phyloP scores from a whole-genome alignment of 2,113 vertebrate genomes.

The Seriola aureovittata region DNA sequence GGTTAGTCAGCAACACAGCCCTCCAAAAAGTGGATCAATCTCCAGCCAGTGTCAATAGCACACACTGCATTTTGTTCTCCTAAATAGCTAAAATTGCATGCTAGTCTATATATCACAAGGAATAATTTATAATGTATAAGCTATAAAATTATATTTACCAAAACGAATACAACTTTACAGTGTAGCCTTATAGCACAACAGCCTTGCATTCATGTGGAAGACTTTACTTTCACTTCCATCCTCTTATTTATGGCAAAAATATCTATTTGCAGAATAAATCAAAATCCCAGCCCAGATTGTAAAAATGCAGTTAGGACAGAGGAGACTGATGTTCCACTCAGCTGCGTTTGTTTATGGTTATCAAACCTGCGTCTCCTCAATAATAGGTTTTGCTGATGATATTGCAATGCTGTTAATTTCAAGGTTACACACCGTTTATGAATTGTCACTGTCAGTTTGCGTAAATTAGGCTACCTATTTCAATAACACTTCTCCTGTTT shows the following conservation, averaged over 20 bases:
- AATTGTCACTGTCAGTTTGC: background rate
- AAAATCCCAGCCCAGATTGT: background rate
- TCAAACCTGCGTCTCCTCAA: background rate
- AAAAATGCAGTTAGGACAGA: background rate
- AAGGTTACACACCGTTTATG: background rate
- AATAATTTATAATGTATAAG: too few relatives aligned
- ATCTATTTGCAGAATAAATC: slow-evolving; percentile 7
- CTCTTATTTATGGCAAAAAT: background rate
- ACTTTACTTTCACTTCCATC: background rate
- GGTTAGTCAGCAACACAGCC: background rate
- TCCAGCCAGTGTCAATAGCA: background rate
- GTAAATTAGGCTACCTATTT: background rate
- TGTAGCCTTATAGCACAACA: background rate
- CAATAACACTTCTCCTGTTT: background rate
- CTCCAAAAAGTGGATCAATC: background rate
- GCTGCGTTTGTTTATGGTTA: background rate
- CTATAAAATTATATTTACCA: too few relatives aligned
- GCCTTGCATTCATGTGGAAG: background rate
- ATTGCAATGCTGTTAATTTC: background rate
- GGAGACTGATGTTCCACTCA: too few relatives aligned
- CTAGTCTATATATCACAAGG: background rate
- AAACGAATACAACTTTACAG: too few relatives aligned
- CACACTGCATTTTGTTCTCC: background rate
- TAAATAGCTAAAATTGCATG: background rate
- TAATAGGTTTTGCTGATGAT: background rate